Evolutionary conservation across 2,797 vertebrate species (phyloP), one percentile per base, ranked within the genome.

Genomic region (Menidia menidia): DNA sequence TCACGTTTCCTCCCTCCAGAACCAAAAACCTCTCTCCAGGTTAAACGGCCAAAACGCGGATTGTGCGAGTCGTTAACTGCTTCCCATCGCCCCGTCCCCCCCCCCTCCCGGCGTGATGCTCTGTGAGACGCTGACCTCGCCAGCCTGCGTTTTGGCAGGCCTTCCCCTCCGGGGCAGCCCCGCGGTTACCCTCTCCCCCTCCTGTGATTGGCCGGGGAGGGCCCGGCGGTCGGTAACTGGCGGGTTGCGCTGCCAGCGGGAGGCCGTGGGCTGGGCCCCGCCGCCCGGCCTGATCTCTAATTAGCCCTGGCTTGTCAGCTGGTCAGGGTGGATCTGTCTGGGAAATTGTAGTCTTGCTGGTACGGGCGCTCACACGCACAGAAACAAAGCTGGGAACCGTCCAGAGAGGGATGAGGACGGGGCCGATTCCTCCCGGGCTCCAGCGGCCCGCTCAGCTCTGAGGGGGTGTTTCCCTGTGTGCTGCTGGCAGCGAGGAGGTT

Each of bases 201-300:
- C 51, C 85, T 80, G 68, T 70, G 89, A 90, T 89, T 89, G 91
- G 86, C 77, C 55, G 61, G 63, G 57, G 73, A 79, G 82, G 75
- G 61, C 83, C 63, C 59, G 47, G 85, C 7, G 85, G 88, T 90
- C 80, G 86, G 84, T 89, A 91, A 92, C 89, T 81, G 88, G 84
- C 60, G 79, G 90, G 88, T 90, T 83, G 83, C 81, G 48, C 43
- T 91, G 91, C 93, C 92, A 93, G 89, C 84, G 25, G 81, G 88
- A 87, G 90, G 85, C 87, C 85, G 85, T 87, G 90, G 90, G 87
- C 83, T 64, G 86, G 86, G 86, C 88, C 86, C 60, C 60, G 74
- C 88, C 61, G 73, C 85, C 74, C 66, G 75, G 78, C 76, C 92
- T 89, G 86, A 90, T 93, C 93, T 94, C 85, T 94, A 94, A 94